These are phyloP conservation scores for Nibea coibor DNA, from an alignment of 2,113 vertebrate species.

Conservation along the genomic window DNA sequence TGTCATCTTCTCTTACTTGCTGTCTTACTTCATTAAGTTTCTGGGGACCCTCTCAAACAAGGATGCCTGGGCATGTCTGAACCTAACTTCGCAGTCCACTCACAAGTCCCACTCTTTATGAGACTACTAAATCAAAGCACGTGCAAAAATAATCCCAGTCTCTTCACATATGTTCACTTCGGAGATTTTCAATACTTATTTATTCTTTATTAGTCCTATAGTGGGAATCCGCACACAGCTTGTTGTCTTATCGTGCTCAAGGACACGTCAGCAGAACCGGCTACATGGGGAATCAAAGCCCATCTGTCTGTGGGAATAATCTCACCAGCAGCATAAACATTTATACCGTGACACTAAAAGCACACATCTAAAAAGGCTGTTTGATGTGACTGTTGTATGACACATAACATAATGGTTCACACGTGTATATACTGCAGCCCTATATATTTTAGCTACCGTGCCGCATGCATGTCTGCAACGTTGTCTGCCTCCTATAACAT, in stretches of 20 bases:
- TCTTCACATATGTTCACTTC: background rate
- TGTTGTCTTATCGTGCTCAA: background rate
- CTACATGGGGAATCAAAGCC: conserved; percentile 15
- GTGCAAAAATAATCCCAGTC: background rate
- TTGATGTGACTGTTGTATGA: conserved; percentile 19
- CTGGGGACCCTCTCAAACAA: background rate
- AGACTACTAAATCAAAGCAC: conserved; percentile 5
- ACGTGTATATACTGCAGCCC: background rate
- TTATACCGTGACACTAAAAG: conserved; percentile 37
- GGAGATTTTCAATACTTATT: background rate
- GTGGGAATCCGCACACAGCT: background rate
- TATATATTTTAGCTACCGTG: conserved; percentile 26
- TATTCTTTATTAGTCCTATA: background rate
- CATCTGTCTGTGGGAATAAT: conserved; percentile 19
- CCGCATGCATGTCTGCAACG: conserved; percentile 28
- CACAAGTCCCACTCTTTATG: conserved; percentile 4
- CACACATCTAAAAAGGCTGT: conserved; percentile 1
- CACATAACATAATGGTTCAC: background rate
- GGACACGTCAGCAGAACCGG: background rate
- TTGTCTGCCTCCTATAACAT: conserved; percentile 35
- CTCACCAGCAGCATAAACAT: conserved; percentile 15
- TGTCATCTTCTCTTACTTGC: no score
- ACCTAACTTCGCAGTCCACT: background rate
- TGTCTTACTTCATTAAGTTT: background rate
- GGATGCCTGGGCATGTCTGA: background rate